Conservation (phyloP, 2,797 vertebrate species). For the Anguilla pacifica region DNA sequence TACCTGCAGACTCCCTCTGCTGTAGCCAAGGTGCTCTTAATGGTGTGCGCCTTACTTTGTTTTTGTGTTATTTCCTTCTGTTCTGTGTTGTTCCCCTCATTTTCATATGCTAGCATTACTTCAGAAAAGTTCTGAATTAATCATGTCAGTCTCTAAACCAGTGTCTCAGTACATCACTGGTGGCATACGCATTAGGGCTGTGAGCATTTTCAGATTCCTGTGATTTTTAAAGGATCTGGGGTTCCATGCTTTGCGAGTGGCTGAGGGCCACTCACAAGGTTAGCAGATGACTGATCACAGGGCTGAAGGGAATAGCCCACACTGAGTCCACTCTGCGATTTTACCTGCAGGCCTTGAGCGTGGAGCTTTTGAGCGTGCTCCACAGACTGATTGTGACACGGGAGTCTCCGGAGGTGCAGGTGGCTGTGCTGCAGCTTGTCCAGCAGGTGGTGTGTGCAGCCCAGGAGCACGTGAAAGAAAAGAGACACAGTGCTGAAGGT, state of each 20-base stretch:
- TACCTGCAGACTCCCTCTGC: constrained; percentile 55
- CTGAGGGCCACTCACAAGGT: not conserved
- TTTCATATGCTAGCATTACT: not conserved
- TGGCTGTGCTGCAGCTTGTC: constrained; percentile 83
- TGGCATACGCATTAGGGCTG: not conserved
- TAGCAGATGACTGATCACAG: not conserved
- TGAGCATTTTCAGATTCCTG: not conserved
- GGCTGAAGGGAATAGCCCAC: not conserved
- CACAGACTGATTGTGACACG: constrained; percentile 89
- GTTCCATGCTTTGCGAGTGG: not conserved
- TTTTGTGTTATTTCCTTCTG: not conserved
- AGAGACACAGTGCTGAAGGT: constrained; percentile 92
- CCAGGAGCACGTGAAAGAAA: constrained; percentile 88
- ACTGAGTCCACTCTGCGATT: not conserved
- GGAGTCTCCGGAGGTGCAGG: constrained; percentile 80
- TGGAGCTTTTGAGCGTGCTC: constrained; percentile 87
- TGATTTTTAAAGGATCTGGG: not conserved
- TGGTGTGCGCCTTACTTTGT: constrained; percentile 21
- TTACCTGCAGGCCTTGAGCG: constrained; percentile 75
- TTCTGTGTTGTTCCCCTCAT: not conserved
- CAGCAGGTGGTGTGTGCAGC: constrained; percentile 80
- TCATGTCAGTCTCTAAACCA: not conserved
- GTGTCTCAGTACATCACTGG: not conserved
- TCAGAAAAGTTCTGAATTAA: not conserved
- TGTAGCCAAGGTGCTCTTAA: constrained; percentile 4